Evolutionary conservation across 2,797 vertebrate genomes (phyloP).

Genomic region (Phataginus tetradactyla): DNA sequence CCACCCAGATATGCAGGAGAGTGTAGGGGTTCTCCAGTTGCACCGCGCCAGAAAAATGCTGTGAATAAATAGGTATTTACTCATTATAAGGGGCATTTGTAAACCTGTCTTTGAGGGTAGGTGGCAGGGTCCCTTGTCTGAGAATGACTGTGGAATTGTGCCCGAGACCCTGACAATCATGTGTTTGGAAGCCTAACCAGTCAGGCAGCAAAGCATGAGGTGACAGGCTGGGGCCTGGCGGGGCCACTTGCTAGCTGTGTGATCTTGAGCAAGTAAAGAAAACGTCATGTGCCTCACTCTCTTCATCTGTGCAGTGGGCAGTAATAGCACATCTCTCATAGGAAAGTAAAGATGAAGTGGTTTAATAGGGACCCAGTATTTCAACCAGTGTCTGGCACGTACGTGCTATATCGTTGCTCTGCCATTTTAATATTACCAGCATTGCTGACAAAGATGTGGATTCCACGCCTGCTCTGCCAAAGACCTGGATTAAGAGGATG

Average conservation of each 20-base stretch:
- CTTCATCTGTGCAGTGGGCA: background rate
- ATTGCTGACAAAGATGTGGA: background rate
- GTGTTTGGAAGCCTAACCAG: background rate
- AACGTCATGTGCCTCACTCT: background rate
- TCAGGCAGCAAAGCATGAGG: background rate
- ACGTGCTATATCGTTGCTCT: background rate
- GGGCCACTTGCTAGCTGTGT: background rate
- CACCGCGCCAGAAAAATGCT: background rate
- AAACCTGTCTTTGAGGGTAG: background rate
- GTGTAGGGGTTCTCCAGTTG: accelerated
- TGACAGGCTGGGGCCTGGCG: too few relatives aligned
- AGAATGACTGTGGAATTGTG: background rate
- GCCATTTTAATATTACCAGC: background rate
- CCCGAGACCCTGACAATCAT: background rate
- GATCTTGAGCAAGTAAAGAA: background rate
- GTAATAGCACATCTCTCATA: background rate
- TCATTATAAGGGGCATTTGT: background rate
- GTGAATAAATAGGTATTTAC: background rate
- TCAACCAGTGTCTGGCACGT: background rate
- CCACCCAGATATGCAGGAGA: background rate
- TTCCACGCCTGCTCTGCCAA: background rate
- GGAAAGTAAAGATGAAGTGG: background rate
- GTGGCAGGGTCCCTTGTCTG: background rate
- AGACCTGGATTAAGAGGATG: background rate
- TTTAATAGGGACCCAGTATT: background rate